Evolutionary conservation across 2,888 invertebrate species (phyloP).

Genomic region (Cephus runcator): DNA sequence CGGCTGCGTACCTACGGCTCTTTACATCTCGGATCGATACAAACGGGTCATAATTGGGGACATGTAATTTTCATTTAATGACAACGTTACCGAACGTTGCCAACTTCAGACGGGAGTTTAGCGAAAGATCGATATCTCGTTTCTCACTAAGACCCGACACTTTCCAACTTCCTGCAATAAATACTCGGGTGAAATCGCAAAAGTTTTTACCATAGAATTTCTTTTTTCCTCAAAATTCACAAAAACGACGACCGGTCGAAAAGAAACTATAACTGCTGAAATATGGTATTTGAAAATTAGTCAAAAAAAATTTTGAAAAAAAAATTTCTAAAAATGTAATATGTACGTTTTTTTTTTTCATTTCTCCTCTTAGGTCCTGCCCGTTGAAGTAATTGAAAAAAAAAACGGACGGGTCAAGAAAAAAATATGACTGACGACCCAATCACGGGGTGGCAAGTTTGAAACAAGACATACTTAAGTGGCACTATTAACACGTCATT

Average conservation of each 20-base stretch:
- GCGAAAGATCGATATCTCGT: not conserved
- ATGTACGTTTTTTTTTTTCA: no score
- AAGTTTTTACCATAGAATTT: not conserved
- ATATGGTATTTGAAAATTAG: not conserved
- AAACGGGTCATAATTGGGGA: not conserved
- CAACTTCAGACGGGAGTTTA: not conserved
- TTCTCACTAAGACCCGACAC: not conserved
- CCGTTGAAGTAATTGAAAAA: not conserved
- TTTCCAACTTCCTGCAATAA: not conserved
- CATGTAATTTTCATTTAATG: not conserved
- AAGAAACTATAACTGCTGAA: not conserved
- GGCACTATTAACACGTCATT: slow-evolving; percentile 3
- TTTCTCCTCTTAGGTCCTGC: not conserved
- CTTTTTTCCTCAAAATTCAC: not conserved
- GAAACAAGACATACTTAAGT: not conserved
- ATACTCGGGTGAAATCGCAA: not conserved
- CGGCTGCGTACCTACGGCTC: not conserved
- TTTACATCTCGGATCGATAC: not conserved
- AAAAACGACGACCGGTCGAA: not conserved
- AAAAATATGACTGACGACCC: not conserved
- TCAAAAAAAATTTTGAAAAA: no score
- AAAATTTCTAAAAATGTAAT: no score
- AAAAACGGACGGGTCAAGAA: not conserved
- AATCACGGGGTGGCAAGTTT: not conserved
- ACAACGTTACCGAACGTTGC: not conserved